Evolutionary conservation across 2,113 vertebrate species (phyloP).

Genomic region (Cyanocitta stelleri): DNA sequence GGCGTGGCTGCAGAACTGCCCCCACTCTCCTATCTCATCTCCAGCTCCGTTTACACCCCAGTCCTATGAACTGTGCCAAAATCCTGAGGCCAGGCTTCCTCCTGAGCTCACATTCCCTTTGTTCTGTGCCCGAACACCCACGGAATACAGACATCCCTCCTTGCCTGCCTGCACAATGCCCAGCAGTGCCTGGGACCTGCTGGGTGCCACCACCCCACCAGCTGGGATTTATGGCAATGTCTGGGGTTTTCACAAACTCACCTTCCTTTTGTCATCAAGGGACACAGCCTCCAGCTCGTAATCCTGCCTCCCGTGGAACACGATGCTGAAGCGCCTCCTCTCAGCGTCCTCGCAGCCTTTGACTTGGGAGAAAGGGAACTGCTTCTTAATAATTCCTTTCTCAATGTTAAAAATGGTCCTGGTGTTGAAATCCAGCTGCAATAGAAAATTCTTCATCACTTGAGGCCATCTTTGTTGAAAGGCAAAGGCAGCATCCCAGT

Average conservation of each 20-base stretch:
- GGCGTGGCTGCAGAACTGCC: background rate
- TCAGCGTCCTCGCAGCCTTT: constrained; percentile 72
- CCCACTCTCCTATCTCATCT: background rate
- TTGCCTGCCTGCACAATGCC: background rate
- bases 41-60: background rate
- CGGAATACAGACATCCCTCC: background rate
- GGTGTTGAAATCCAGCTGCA: constrained; percentile 77
- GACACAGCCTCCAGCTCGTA: constrained; percentile 77
- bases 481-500: background rate
- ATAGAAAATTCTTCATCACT: background rate
- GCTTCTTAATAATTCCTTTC: constrained; percentile 77
- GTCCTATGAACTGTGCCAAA: background rate
- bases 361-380: constrained; percentile 74
- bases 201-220: background rate
- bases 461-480: background rate
- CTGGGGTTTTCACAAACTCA: background rate
- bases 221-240: background rate
- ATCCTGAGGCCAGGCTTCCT: background rate
- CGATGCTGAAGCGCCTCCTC: constrained; percentile 68
- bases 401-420: constrained; percentile 79
- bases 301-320: constrained; percentile 67
- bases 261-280: constrained; percentile 75
- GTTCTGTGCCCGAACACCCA: background rate
- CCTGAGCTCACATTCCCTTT: background rate
- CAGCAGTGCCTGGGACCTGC: background rate